Conservation (phyloP, 2,113 vertebrate species). For the Catharus minimus region DNA sequence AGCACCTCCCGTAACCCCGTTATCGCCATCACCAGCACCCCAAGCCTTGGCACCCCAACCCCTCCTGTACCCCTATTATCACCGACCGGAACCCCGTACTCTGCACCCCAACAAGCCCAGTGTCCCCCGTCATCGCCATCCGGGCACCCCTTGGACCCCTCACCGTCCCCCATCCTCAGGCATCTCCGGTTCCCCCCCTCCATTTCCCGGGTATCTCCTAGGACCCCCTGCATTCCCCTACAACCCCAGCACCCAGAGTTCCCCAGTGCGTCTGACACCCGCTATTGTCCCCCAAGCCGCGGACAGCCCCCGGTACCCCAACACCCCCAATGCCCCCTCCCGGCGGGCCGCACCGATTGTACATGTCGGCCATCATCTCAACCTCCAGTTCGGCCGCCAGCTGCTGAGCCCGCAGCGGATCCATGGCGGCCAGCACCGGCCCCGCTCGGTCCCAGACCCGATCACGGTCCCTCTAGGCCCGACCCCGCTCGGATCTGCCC, state of each 20-base stretch:
- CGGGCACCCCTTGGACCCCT: not conserved
- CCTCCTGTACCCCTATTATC: not conserved
- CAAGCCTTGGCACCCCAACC: not conserved
- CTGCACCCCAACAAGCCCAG: too few relatives aligned
- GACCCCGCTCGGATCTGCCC: not conserved
- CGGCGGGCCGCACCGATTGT: slow-evolving; percentile 83
- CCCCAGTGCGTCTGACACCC: not conserved
- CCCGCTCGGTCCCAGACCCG: not conserved
- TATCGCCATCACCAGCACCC: not conserved
- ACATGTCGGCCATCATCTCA: slow-evolving; percentile 99
- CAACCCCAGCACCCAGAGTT: too few relatives aligned
- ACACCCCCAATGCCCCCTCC: not conserved
- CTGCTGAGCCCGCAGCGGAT: slow-evolving; percentile 92
- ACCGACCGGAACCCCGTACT: too few relatives aligned
- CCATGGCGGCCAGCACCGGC: slow-evolving; percentile 75
- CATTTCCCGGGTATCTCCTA: not conserved
- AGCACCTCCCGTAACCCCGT: too few relatives aligned
- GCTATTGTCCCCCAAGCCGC: not conserved
- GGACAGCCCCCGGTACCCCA: too few relatives aligned
- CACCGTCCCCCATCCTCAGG: not conserved
- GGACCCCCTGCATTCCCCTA: not conserved
- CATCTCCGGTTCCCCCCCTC: not conserved
- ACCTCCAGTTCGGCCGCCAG: slow-evolving; percentile 95
- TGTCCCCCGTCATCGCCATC: not conserved
- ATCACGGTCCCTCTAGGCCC: not conserved